Base-by-base conservation (phyloP, 1,140 invertebrate species). In the Lepidurus apus region DNA sequence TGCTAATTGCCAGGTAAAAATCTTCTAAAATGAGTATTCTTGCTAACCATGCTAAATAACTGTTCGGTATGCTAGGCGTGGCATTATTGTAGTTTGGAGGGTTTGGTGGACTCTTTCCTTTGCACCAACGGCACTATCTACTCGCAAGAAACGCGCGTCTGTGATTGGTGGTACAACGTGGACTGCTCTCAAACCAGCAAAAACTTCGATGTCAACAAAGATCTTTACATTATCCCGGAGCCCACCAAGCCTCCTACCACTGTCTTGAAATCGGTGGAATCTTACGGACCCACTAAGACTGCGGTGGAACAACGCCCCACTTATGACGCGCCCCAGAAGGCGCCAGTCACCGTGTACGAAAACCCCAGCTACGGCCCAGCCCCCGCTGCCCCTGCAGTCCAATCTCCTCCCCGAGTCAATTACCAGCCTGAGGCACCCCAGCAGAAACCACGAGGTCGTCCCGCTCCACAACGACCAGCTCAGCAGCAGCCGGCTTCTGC, bases 1-100 rank as follows among this genome's bases (percentile, higher is more conserved):
- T 85, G 93, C 93, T 79, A 92, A 92, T 76, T 95, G 93, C 82
- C 93, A 95, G 88, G 91, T 92, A 85, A 83, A 81, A 82, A n/a
- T 0, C 10, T 65, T 17, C 4, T 34, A 79, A 43, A 76, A 34
- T 34, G 3, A 3, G 4, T 4, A 4, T 34, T 4, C 34, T 34
- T 34, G 34, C 4, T 34, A 34, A 34, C 34, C 2, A 34, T 34
- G 34, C 34, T 34, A 34, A 34, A 34, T 34, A 34, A 17, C 5
- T 17, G 53, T 65, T 21, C 13, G 17, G 53, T 43, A 10, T 42
- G n/a, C 11, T 73, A 80, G 80, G 78, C 78, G 9, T 81, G 79
- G 79, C 80, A 81, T 75, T 77, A 77, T 21, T 81, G 80, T 73
- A 78, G 77, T 43, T 17, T 42, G 13, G 79, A 80, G 17, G 80